Base-by-base conservation (phyloP, 2,888 invertebrate species). In the Leptogaster cylindrica region DNA sequence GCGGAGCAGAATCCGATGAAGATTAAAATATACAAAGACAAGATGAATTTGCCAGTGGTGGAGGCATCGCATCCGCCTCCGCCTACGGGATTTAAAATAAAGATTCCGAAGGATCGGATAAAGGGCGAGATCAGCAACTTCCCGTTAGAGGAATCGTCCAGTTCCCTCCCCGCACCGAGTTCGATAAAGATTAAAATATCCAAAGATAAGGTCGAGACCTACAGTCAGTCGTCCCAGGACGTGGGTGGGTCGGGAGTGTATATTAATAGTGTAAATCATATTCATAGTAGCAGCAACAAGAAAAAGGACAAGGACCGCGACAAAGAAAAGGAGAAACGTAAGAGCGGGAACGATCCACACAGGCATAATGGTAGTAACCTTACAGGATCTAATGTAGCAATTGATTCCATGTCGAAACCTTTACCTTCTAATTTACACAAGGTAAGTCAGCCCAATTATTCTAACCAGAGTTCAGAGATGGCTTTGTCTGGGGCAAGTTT, bases 111-210 rank as follows among this genome's bases (percentile, higher is more conserved):
- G 76, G 91, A 91, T 71, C 83, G 89, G 58, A 79, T 91, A 41
- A 87, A 88, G 72, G 83, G 83, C 52, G 86, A 81, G 71, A 74
- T 75, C 20, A 66, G 73, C 25, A 52, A 50, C n/a, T 68, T 64
- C 44, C 66, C 64, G 48, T 7, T 46, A 2, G 70, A 70, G 10
- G 70, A 70, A 23, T 64, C 41, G 55, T 25, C 63, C 20, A 16
- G 23, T 12, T 27, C 41, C 7, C 23, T 63, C 8, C 65, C 70
- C 6, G 27, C 81, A 2, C 73, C 80, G 0, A 81, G 84, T 2
- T 85, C 86, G 1, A 79, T 92, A 41, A 92, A 91, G 79, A 89
- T 92, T 73, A 92, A 92, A 82, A 92, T 93, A 72, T 87, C 91
- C 23, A 91, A 91, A 75, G 90, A 91, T 71, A 85, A 87, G 67